Evolutionary conservation across 2,888 invertebrate species (phyloP), one percentile per base, ranked within the genome.

Genomic region (Volucella inflata): DNA sequence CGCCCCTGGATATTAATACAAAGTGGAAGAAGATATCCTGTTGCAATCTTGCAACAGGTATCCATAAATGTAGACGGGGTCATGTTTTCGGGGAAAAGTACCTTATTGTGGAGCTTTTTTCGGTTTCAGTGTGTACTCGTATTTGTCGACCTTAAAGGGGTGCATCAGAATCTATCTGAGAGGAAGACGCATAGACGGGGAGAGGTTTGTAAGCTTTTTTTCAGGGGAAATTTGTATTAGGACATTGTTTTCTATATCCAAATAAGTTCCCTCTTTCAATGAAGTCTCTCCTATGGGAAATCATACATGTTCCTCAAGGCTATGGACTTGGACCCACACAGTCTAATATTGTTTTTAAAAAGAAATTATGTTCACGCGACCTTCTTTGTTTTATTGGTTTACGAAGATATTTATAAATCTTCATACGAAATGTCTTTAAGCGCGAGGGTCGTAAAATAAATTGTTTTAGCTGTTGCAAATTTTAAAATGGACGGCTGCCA

Each of bases 1-100:
- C 44, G 71, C 44, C 77, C 44, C 36, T 60, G 71, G 57, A 55
- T 71, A 14, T 6, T 10, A 21, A 8, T 51, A 55, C 17, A 40
- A 40, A 46, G n/a, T 21, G 12, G 38, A n/a, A 36, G 2, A 14
- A 8, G 16, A 9, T 78, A 65, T 80, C 67, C 75, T 74, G 76
- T 76, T 85, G 84, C 84, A 85, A 80, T 80, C 44, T 71, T 44
- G 84, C 84, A 85, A 85, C 84, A 85, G 84, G 84, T 85, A 62
- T 59, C 59, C 53, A 60, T 46, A 36, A 70, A 71, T 30, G 62
- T 50, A 17, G 16, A 71, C 16, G 40, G 3, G 16, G 14, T 30
- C 12, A 17, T 16, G 6, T 51, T 21, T 6, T 36, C 42, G 50
- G 36, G 38, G 38, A 8, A 42, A 14, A 17, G 51, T 42, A n/a